Evolutionary conservation across 1,140 invertebrate species (phyloP), one percentile per base, ranked within the genome.

Genomic region (Aphelenchoides besseyi): DNA sequence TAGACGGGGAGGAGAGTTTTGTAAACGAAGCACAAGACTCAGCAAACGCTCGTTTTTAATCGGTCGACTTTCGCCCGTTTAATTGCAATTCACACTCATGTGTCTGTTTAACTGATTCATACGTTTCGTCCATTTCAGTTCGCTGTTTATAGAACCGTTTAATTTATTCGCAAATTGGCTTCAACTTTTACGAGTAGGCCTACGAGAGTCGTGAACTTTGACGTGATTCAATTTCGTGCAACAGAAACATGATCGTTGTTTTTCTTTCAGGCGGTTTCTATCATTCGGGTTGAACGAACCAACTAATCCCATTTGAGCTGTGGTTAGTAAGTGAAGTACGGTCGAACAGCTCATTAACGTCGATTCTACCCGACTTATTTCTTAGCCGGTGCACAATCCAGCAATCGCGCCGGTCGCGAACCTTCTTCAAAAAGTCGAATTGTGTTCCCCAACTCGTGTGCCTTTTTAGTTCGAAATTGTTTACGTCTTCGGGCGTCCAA

Each of bases 81-180:
- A 48, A 48, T 48, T 48, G 41, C 41, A 48, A 48, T 48, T 48
- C 41, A 48, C 41, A 48, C 41, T 48, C 41, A 48, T 48, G 41
- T 23, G 41, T 23, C 41, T 23, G 41, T 23, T 23, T 48, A 23
- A 12, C 41, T 48, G 41, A 48, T 48, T 48, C 41, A 48, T 23
- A 23, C 41, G 41, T 23, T 48, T 23, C 41, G 41, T 23, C 12
- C 41, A n/a, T n/a, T n/a, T n/a, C n/a, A n/a, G n/a, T n/a, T n/a
- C n/a, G n/a, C n/a, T n/a, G n/a, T n/a, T n/a, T n/a, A n/a, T n/a
- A n/a, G n/a, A n/a, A n/a, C n/a, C n/a, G n/a, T n/a, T n/a, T n/a
- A n/a, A n/a, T n/a, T n/a, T n/a, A n/a, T n/a, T n/a, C n/a, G n/a
- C n/a, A n/a, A n/a, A n/a, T n/a, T n/a, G n/a, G n/a, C n/a, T n/a